Evolutionary conservation across 2,113 vertebrate genomes (phyloP).

Genomic region (Odobenus rosmarus): DNA sequence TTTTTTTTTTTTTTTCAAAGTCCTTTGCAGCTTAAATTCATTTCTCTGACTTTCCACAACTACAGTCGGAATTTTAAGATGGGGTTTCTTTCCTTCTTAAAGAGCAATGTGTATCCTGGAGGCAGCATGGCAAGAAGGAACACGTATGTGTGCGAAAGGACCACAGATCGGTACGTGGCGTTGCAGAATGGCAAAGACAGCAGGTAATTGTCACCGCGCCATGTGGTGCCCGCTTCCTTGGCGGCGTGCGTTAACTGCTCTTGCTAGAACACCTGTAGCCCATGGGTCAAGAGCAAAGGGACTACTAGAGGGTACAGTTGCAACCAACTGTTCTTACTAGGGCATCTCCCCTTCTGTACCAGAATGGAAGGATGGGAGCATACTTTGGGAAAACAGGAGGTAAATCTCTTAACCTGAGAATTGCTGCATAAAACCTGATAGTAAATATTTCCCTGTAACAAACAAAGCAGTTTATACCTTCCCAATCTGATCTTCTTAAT

Average conservation of each 20-base stretch:
- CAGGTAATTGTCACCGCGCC: slow-evolving; percentile 86
- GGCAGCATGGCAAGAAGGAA: slow-evolving; percentile 98
- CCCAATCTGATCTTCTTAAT: background rate
- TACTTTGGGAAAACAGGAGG: background rate
- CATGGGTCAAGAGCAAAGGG: background rate
- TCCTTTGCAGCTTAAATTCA: background rate
- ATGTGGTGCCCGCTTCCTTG: rapidly evolving
- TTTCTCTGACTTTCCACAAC: slow-evolving; percentile 34
- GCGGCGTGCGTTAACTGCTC: rapidly evolving
- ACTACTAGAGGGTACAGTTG: no score
- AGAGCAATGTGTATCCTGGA: slow-evolving; percentile 90
- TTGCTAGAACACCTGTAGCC: background rate
- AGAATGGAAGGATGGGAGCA: background rate
- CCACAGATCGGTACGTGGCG: slow-evolving; percentile 92
- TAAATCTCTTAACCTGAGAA: background rate
- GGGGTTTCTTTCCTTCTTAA: slow-evolving; percentile 50
- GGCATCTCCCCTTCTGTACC: background rate
- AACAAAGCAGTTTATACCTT: rapidly evolving
- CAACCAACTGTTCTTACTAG: rapidly evolving
- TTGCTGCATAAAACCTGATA: background rate
- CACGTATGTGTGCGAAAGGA: slow-evolving; percentile 96
- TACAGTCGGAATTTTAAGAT: slow-evolving; percentile 34
- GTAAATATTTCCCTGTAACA: no score
- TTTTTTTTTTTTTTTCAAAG: background rate
- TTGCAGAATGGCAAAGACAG: slow-evolving; percentile 98